Evolutionary conservation across 2,888 invertebrate genomes (phyloP).

Genomic region (Scelioninae gen. 2): DNA sequence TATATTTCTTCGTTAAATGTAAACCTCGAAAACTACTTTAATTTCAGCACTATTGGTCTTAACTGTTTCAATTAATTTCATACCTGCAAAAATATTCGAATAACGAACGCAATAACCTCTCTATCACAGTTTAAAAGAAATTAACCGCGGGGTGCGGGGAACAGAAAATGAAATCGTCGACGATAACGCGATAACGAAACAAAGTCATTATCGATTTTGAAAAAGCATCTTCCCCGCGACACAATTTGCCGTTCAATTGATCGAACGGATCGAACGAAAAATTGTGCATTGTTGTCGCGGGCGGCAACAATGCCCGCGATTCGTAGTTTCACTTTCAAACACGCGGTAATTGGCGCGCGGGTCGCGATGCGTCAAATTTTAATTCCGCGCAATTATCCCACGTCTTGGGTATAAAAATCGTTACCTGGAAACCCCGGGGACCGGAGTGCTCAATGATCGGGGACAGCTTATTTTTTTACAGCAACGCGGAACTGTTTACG

Average conservation of each 20-base stretch:
- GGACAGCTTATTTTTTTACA: conserved; percentile 8
- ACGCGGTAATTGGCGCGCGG: conserved; percentile 29
- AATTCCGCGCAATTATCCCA: conserved; percentile 37
- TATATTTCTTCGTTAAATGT: no score
- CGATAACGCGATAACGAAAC: neutral
- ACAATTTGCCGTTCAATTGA: conserved; percentile 34
- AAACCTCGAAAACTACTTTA: no score
- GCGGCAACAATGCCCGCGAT: conserved; percentile 27
- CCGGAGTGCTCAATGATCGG: conserved; percentile 26
- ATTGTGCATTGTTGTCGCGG: conserved; percentile 25
- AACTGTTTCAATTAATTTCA: no score
- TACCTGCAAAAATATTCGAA: no score
- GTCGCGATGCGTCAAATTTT: conserved; percentile 46
- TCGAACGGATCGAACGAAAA: conserved; percentile 11
- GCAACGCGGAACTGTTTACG: conserved; percentile 26
- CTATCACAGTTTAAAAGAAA: no score
- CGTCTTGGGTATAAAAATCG: conserved; percentile 31
- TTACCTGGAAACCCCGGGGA: conserved; percentile 29
- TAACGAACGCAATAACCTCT: no score
- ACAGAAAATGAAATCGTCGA: neutral
- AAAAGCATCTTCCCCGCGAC: conserved; percentile 4
- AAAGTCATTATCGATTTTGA: conserved; percentile 21
- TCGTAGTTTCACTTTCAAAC: conserved; percentile 34
- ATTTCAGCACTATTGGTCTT: no score
- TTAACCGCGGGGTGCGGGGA: neutral